Evolutionary conservation across 1,140 invertebrate genomes (phyloP).

Genomic region (Amphibalanus amphitrite): DNA sequence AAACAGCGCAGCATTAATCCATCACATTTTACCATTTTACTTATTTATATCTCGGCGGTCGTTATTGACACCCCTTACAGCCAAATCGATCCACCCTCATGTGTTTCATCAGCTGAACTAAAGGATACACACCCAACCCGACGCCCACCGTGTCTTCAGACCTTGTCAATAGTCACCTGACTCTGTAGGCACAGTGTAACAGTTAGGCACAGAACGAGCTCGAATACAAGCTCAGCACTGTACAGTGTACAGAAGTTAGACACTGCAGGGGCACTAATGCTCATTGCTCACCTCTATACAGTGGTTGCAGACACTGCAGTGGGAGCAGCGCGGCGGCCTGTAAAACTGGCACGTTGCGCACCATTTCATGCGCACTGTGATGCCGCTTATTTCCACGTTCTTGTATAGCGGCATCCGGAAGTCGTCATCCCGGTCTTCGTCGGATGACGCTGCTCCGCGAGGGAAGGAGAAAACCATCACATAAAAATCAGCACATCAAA

Average conservation of each 20-base stretch:
- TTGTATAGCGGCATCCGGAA: slow-evolving; percentile 93
- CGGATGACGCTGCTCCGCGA: slow-evolving; percentile 58
- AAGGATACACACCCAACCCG: not conserved
- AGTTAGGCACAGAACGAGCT: too few species aligned
- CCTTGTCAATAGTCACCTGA: not conserved
- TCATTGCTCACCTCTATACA: slow-evolving; percentile 87
- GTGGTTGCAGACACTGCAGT: slow-evolving; percentile 97
- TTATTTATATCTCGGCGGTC: too few species aligned
- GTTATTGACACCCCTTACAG: too few species aligned
- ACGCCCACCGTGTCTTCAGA: not conserved
- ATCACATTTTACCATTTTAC: too few species aligned
- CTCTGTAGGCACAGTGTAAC: not conserved
- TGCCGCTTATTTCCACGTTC: slow-evolving; percentile 94
- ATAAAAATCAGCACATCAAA: slow-evolving; percentile 4
- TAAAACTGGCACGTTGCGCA: slow-evolving; percentile 99
- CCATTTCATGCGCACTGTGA: slow-evolving; percentile 99
- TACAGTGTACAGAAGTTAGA: slow-evolving; percentile 7
- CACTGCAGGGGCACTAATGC: slow-evolving; percentile 6
- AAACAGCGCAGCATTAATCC: too few species aligned
- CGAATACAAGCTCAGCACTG: slow-evolving; percentile 7
- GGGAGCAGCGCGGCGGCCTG: slow-evolving; percentile 90
- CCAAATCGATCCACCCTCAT: too few species aligned
- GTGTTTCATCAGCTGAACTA: not conserved
- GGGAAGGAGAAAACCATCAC: slow-evolving; percentile 9
- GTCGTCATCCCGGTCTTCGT: slow-evolving; percentile 93